These are phyloP conservation scores for Phrynocephalus versicolor DNA, from an alignment of 2,113 vertebrate genomes.

Conservation along the genomic window DNA sequence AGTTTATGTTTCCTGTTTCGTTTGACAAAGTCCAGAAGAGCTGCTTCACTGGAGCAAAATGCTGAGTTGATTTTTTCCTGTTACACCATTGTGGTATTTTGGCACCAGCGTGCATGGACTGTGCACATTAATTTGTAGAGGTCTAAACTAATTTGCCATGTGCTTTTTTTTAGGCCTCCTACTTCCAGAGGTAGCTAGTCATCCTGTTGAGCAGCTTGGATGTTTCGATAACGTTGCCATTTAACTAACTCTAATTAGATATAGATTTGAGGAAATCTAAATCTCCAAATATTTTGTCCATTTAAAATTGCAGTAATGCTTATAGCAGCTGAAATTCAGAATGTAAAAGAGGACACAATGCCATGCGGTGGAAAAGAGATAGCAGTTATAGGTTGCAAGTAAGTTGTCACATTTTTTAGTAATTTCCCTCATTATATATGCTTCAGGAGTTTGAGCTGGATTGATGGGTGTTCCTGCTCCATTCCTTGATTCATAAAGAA, in stretches of 20 bases:
- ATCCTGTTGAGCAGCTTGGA: neutral
- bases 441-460: no score
- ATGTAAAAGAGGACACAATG: neutral
- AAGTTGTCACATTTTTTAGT: neutral
- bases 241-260: neutral
- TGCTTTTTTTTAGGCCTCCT: neutral
- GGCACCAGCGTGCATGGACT: neutral
- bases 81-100: neutral
- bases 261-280: neutral
- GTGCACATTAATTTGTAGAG: neutral
- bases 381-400: neutral
- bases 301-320: neutral
- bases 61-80: neutral
- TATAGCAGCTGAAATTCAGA: neutral
- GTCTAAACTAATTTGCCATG: neutral
- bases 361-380: neutral
- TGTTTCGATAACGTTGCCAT: neutral
- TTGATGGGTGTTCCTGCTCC: no score
- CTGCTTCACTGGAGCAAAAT: neutral
- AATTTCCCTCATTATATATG: neutral
- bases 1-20: fast-evolving
- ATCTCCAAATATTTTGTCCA: neutral
- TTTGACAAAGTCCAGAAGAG: neutral
- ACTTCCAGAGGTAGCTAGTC: neutral
- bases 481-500: no score